Base-by-base conservation (phyloP, 2,888 invertebrate genomes). In the Amiota communis region DNA sequence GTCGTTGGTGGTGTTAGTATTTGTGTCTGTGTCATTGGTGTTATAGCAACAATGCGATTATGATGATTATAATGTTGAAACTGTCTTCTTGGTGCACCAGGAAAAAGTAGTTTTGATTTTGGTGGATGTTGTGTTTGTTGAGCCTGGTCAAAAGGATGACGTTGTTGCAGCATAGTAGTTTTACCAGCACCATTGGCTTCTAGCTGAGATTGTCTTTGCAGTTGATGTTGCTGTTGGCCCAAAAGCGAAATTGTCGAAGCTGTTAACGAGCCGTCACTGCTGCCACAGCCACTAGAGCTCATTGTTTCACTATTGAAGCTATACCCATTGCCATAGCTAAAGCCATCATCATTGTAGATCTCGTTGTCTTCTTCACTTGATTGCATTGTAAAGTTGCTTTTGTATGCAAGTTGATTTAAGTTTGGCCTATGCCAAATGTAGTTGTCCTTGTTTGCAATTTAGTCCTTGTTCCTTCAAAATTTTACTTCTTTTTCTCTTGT, bases 231-330 rank as follows among this genome's bases (percentile, higher is more conserved):
- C 20, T 72, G 75, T 1, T 56, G 65, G 2, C 36, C 70, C 13
- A 71, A 12, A 72, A 84, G 67, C 49, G 83, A 82, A 12, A 78
- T 77, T 1, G 80, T 84, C 46, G 85, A 80, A 17, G 80, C 76
- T 59, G 79, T 80, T 64, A 77, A 49, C 71, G 80, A 71, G 67
- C 15, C 53, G 23, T 47, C 51, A 68, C 20, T 12, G 36, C 23
- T 23, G 23, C 23, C 23, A 23, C 23, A 23, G 12, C 12, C 53
- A 53, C 36, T 68, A 36, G 15, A 47, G 23, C 17, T 48, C 4
- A 15, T 59, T 12, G 69, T 23, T 6, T 56, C 46, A 13, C 12
- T 51, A 15, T 23, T 67, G 67, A 17, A n/a, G 15, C 49, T 67
- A 36, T 36, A 36, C 36, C 36, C 36, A 36, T 36, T 36, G 36